phyloP scores from a whole-genome alignment of 2,113 vertebrate species.

The Pangasianodon gigas region DNA sequence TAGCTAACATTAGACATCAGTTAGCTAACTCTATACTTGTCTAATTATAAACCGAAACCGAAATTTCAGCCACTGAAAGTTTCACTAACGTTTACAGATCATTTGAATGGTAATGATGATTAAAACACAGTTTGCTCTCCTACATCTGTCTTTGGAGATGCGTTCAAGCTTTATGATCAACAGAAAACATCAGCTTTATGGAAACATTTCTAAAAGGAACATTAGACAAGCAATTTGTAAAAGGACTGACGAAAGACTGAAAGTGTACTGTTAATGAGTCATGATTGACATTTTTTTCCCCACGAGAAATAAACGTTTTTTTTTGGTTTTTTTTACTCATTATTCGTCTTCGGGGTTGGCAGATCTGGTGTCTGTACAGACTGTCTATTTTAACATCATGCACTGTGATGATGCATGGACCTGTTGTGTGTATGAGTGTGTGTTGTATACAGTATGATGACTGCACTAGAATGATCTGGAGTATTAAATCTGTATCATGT shows the following conservation, averaged over 20 bases:
- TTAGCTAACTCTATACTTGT: not conserved
- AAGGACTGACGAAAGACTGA: too few relatives aligned
- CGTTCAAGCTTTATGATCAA: not conserved
- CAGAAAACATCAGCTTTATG: not conserved
- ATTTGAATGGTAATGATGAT: not conserved
- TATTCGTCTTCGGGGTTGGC: not conserved
- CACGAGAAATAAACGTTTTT: not conserved
- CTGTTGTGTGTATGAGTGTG: slow-evolving; percentile 30
- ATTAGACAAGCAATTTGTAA: too few relatives aligned
- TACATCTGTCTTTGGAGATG: not conserved
- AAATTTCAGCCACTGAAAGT: not conserved
- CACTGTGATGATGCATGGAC: slow-evolving; percentile 64
- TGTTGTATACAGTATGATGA: not conserved
- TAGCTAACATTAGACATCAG: not conserved
- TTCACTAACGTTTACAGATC: not conserved
- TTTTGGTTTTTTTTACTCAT: not conserved
- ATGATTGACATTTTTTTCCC: not conserved
- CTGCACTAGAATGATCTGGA: not conserved
- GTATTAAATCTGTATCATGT: not conserved
- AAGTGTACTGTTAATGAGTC: not conserved
- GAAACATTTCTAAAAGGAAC: not conserved
- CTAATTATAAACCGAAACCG: not conserved
- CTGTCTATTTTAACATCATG: slow-evolving; percentile 30
- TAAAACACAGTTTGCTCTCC: not conserved
- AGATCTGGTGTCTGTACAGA: slow-evolving; percentile 46